phyloP scores from a whole-genome alignment of 2,888 invertebrate genomes.

The Emesis furor region DNA sequence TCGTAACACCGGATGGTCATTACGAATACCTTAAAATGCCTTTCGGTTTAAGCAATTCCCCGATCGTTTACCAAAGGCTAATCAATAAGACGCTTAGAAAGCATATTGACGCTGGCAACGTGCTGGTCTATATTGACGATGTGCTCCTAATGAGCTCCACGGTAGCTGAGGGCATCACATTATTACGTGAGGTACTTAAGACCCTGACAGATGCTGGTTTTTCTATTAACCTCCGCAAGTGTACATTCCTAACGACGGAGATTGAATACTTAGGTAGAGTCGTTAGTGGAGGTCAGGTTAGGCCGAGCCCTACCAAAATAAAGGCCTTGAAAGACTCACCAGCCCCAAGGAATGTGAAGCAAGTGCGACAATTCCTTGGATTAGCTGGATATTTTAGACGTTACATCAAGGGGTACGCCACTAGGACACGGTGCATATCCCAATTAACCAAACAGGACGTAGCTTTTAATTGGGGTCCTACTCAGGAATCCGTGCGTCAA shows the following conservation, averaged over 20 bases:
- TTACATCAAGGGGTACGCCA: conserved; percentile 52
- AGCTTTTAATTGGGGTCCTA: not conserved
- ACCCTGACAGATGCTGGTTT: conserved; percentile 64
- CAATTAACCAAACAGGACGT: not conserved
- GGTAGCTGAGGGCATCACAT: conserved; percentile 40
- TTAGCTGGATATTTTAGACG: conserved; percentile 64
- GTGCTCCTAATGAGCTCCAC: conserved; percentile 43
- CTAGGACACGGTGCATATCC: conserved; percentile 15
- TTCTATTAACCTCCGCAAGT: conserved; percentile 63
- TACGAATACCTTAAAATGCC: conserved; percentile 35
- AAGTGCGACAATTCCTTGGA: conserved; percentile 61
- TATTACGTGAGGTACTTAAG: conserved; percentile 45
- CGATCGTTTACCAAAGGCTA: conserved; percentile 15
- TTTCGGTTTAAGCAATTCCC: conserved; percentile 18
- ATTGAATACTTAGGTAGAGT: conserved; percentile 65
- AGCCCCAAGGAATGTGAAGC: conserved; percentile 42
- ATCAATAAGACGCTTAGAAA: conserved; percentile 13
- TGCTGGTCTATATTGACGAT: conserved; percentile 12
- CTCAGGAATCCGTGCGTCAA: conserved; percentile 1
- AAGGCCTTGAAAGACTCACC: conserved; percentile 43
- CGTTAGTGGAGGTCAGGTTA: conserved; percentile 58
- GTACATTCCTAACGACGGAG: conserved; percentile 56
- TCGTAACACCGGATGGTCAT: conserved; percentile 31
- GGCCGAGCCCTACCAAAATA: conserved; percentile 52
- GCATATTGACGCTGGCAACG: not conserved